Evolutionary conservation across 2,113 vertebrate species (phyloP).

Genomic region (Crypturellus undulatus): DNA sequence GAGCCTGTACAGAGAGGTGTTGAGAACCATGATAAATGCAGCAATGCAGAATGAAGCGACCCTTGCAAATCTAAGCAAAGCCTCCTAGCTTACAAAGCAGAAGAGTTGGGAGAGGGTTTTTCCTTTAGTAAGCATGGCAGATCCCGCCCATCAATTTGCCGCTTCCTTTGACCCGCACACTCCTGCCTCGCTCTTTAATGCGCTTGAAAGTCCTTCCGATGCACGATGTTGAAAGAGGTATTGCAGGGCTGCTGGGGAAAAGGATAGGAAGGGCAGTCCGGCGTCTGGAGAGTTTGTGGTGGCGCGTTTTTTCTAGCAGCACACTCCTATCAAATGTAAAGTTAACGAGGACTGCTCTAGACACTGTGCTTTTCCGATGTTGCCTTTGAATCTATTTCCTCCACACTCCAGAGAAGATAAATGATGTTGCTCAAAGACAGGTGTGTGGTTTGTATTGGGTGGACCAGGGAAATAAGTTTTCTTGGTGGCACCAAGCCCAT

Average conservation of each 20-base stretch:
- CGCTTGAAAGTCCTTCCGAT: background rate
- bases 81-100: background rate
- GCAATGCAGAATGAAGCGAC: background rate
- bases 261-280: background rate
- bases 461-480: background rate
- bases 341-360: constrained; percentile 28
- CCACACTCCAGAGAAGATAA: background rate
- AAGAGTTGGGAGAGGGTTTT: background rate
- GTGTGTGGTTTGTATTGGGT: accelerated
- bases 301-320: background rate
- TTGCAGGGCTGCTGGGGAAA: background rate
- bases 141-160: background rate
- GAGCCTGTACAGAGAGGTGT: background rate
- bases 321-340: constrained; percentile 18
- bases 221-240: background rate
- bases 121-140: background rate
- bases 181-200: background rate
- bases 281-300: background rate
- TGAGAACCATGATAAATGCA: background rate
- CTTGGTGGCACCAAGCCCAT: background rate
- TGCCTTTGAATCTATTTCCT: background rate
- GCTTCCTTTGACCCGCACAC: background rate
- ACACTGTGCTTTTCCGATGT: background rate
- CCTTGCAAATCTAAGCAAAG: background rate
- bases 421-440: background rate